phyloP scores from a whole-genome alignment of 1,140 invertebrate species.

The Tetramorium parvispinum region DNA sequence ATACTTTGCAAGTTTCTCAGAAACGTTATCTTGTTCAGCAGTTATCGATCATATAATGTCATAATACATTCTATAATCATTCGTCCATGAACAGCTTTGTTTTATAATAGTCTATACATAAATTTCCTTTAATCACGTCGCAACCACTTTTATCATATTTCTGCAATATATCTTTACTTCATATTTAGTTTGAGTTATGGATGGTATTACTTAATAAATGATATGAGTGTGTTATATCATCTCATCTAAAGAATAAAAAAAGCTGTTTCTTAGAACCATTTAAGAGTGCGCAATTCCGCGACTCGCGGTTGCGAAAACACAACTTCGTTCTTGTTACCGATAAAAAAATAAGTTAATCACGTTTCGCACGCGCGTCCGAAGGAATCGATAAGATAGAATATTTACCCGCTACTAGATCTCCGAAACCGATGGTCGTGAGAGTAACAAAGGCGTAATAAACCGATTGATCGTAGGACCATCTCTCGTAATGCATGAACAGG shows the following conservation, averaged over 20 bases:
- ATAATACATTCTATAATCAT: neutral
- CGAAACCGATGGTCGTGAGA: constrained; percentile 97
- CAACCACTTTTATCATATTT: neutral
- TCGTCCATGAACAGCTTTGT: neutral
- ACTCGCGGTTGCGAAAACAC: neutral
- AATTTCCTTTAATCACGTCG: neutral
- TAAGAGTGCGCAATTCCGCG: neutral
- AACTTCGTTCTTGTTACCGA: constrained; percentile 19
- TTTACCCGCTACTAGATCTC: constrained; percentile 95
- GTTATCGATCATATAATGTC: neutral
- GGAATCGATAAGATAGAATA: constrained; percentile 54
- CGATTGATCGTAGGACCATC: constrained; percentile 95
- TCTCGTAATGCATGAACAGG: constrained; percentile 95
- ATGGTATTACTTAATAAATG: neutral
- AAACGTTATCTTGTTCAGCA: neutral
- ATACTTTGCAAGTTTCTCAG: neutral
- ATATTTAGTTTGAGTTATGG: neutral
- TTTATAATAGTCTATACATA: neutral
- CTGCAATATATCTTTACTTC: neutral
- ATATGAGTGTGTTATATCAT: neutral
- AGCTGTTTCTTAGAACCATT: neutral
- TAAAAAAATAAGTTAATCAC: constrained; percentile 44
- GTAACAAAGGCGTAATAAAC: constrained; percentile 97
- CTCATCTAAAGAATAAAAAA: neutral
- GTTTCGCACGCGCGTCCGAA: neutral